Evolutionary conservation across 2,888 invertebrate species (phyloP), one percentile per base, ranked within the genome.

Genomic region (Amblyjoppa proteus): DNA sequence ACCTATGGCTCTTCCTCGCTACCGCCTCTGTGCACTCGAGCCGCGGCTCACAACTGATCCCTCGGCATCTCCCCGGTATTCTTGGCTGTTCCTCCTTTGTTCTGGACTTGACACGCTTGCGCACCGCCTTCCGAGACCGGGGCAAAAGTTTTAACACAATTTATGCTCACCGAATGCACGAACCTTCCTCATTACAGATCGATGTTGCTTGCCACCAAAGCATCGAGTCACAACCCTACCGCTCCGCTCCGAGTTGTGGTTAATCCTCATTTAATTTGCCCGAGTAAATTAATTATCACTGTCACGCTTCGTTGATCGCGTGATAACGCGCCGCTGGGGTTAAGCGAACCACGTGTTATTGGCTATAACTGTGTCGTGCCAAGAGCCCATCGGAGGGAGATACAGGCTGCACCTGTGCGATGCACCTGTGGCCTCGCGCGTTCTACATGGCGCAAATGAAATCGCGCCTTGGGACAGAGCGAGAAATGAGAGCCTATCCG

Each of bases 221-320:
- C 58, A 25, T 58, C 58, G 28, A 3, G 25, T 6, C 34, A 58
- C 58, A 28, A 58, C 28, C 58, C 31, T 3, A 28, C 31, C 28
- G 13, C 31, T 31, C 31, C 28, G 13, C 31, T 31, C 41, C 13
- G 2, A 34, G 76, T 64, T 75, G 80, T 45, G 66, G 66, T 84
- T 82, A 85, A 86, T 86, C 79, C 84, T 81, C 66, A 86, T 86
- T 85, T 82, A 56, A 88, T 83, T 86, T 82, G 79, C 81, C 74
- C 83, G 79, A 86, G 84, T 84, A 81, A 87, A 88, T 88, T 88
- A 87, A 88, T 88, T 88, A 86, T 85, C 83, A 82, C 80, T 11
- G 41, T 41, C 2, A 41, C 41, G 86, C 82, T 87, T 86, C 86
- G 80, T 86, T 86, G 85, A 84, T 82, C 73, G 77, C 41, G 82